These are phyloP conservation scores for Sorex araneus DNA, from an alignment of 2,113 vertebrate genomes.

Conservation along the genomic window DNA sequence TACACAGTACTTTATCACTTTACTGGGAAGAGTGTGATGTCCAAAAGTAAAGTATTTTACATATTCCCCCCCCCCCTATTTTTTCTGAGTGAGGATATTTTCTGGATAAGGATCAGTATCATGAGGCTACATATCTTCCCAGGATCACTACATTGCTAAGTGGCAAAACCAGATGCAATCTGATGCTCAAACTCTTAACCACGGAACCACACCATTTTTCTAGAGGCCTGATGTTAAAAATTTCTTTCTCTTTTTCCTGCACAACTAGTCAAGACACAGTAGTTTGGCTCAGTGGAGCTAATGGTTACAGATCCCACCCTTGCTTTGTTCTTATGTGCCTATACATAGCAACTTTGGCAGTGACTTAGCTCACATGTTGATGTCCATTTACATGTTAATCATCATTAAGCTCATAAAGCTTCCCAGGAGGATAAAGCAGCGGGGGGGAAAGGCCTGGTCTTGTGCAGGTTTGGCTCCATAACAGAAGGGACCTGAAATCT, in stretches of 20 bases:
- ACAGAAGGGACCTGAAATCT: slow-evolving; percentile 80
- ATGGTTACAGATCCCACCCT: not conserved
- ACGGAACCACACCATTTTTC: slow-evolving; percentile 23
- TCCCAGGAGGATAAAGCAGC: slow-evolving; percentile 43
- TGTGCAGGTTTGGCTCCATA: slow-evolving; percentile 5
- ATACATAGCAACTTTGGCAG: not conserved
- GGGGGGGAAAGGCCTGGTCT: not conserved
- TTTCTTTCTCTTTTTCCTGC: slow-evolving; percentile 39
- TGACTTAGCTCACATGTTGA: not conserved
- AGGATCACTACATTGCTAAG: slow-evolving; percentile 11
- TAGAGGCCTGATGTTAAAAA: slow-evolving; percentile 48
- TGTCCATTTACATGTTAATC: slow-evolving; percentile 43
- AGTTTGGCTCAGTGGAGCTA: slow-evolving; percentile 11
- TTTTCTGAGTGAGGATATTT: slow-evolving; percentile 28
- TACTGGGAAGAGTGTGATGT: not conserved
- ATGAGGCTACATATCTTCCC: slow-evolving; percentile 19
- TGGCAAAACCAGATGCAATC: slow-evolving; percentile 26
- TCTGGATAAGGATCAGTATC: slow-evolving; percentile 10
- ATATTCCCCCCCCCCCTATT: not conserved
- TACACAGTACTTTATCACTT: not conserved
- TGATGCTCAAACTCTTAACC: slow-evolving; percentile 43
- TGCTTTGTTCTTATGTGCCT: not conserved
- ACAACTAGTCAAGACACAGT: slow-evolving; percentile 6
- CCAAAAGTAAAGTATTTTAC: no score
- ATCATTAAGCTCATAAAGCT: slow-evolving; percentile 50